Percentiles rank a stretch among this genome's conserved stretches.
Evolutionary conservation across 2,888 invertebrate genomes (phyloP).

Genomic region (Campaea margaritaria): DNA sequence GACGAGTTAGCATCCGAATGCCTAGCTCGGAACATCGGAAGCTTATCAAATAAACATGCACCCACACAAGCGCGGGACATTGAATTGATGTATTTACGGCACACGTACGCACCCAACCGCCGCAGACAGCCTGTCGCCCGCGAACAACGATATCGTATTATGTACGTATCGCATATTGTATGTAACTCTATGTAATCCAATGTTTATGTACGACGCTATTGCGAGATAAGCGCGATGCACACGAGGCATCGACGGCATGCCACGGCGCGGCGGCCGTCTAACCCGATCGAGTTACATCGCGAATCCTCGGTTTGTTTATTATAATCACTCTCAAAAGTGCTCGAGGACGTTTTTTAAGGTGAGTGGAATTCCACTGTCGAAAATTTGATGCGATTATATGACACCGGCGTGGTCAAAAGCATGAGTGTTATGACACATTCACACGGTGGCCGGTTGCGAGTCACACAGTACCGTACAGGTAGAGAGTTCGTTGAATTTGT

Average conservation of each 20-base stretch:
- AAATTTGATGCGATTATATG: slow-evolving; percentile 75
- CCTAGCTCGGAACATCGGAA: slow-evolving; percentile 77
- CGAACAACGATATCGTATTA: slow-evolving; percentile 78
- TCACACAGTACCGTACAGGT: slow-evolving; percentile 83
- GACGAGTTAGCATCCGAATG: slow-evolving; percentile 76
- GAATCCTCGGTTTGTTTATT: slow-evolving; percentile 51
- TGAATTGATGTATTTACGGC: slow-evolving; percentile 70
- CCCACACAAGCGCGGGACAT: slow-evolving; percentile 69
- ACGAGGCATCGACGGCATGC: slow-evolving; percentile 37
- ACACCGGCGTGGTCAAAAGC: slow-evolving; percentile 74
- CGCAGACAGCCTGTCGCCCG: slow-evolving; percentile 84
- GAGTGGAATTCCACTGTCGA: slow-evolving; percentile 65
- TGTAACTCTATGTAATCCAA: slow-evolving; percentile 73
- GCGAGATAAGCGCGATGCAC: slow-evolving; percentile 64
- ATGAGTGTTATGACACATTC: slow-evolving; percentile 75
- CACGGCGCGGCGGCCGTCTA: slow-evolving; percentile 38
- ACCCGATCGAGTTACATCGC: slow-evolving; percentile 59
- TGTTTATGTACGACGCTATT: slow-evolving; percentile 66
- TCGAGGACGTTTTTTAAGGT: slow-evolving; percentile 61
- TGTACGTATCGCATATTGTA: slow-evolving; percentile 69
- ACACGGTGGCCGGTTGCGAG: slow-evolving; percentile 79
- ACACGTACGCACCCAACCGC: slow-evolving; percentile 71
- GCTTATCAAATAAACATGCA: slow-evolving; percentile 82
- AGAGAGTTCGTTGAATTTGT: slow-evolving; percentile 85
- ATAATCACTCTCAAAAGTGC: slow-evolving; percentile 54